Conservation (phyloP, 2,888 invertebrate genomes). For the Prosapia bicincta region DNA sequence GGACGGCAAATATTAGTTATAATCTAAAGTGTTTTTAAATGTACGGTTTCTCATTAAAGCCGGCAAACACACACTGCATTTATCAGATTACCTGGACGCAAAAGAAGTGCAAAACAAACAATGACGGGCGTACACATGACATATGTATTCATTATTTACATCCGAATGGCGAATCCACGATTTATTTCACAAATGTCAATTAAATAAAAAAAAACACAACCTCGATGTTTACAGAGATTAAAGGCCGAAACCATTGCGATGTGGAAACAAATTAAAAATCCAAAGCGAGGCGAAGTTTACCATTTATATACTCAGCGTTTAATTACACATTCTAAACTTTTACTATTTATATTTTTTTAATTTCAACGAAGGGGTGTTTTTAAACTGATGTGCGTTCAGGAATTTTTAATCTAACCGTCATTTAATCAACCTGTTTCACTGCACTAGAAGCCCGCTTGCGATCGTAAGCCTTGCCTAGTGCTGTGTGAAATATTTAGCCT, state of each 20-base stretch:
- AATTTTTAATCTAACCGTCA: slow-evolving; percentile 38
- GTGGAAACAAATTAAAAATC: slow-evolving; percentile 2
- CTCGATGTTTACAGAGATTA: background rate
- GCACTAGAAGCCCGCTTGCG: background rate
- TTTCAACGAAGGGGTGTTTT: slow-evolving; percentile 12
- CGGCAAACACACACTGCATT: background rate
- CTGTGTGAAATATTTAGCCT: background rate
- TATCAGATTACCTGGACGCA: background rate
- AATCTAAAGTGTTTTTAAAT: background rate
- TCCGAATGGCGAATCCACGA: background rate
- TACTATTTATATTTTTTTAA: background rate
- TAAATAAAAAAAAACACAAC: background rate
- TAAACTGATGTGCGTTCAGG: slow-evolving; percentile 27
- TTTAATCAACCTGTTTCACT: slow-evolving; percentile 36
- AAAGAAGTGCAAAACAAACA: background rate
- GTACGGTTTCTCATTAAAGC: background rate
- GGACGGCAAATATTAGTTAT: too few species aligned
- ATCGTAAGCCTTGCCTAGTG: background rate
- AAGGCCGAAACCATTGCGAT: background rate
- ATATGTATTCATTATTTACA: background rate
- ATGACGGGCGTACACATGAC: background rate
- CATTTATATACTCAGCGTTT: background rate
- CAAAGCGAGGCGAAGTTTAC: background rate
- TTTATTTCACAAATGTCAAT: background rate
- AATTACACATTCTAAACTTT: slow-evolving; percentile 2